Evolutionary conservation across 2,888 invertebrate genomes (phyloP).

Genomic region (Trichacis sp.): DNA sequence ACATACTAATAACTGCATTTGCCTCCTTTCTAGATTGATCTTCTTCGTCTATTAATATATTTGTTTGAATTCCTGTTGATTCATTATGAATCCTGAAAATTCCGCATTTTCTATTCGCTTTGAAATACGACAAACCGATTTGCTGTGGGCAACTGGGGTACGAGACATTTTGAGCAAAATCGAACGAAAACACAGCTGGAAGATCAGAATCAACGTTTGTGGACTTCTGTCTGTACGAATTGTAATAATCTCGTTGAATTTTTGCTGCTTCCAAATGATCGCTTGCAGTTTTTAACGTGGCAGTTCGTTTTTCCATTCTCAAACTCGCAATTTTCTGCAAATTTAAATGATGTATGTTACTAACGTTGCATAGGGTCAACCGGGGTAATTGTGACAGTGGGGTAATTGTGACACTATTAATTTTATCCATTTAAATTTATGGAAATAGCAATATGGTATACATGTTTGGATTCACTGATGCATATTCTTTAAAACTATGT

Average conservation of each 20-base stretch:
- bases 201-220: not conserved
- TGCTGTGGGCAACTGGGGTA: conserved; percentile 7
- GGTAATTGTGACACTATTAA: too few relatives aligned
- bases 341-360: too few relatives aligned
- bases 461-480: too few relatives aligned
- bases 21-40: not conserved
- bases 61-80: not conserved
- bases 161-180: conserved; percentile 10
- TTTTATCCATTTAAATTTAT: too few relatives aligned
- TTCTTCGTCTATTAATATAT: not conserved
- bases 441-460: too few relatives aligned
- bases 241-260: conserved; percentile 6
- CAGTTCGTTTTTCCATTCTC: too few relatives aligned
- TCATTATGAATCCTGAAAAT: too few relatives aligned
- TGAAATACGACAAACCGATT: conserved; percentile 6
- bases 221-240: not conserved
- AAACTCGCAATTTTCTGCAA: too few relatives aligned
- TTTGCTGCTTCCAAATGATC: not conserved
- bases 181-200: not conserved
- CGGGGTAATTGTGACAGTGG: too few relatives aligned
- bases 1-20: not conserved
- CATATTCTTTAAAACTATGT: too few relatives aligned
- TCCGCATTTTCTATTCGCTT: conserved; percentile 7
- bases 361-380: too few relatives aligned
- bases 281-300: too few relatives aligned